Conservation (phyloP, 2,888 invertebrate genomes). For the Parnassius glacialis region DNA sequence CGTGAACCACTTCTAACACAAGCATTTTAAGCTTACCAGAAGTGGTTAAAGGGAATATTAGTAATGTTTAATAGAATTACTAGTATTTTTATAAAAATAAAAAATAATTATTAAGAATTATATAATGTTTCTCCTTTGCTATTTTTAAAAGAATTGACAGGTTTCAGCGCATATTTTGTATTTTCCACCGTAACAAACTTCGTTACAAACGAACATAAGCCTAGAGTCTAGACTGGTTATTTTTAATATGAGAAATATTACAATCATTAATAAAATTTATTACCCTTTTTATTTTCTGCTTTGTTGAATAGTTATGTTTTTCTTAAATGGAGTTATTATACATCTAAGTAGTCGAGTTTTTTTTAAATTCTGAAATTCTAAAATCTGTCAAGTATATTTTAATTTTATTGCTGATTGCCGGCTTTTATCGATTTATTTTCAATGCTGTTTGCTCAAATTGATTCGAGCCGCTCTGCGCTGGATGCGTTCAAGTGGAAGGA, state of each 20-base stretch:
- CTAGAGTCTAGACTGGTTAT: slow-evolving; percentile 20
- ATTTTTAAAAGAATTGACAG: slow-evolving; percentile 15
- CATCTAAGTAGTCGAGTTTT: neutral
- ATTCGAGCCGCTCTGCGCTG: too few species aligned
- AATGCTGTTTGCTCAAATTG: too few species aligned
- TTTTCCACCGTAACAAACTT: slow-evolving; percentile 24
- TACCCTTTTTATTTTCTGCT: slow-evolving; percentile 4
- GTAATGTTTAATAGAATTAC: too few species aligned
- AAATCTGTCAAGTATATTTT: slow-evolving; percentile 2
- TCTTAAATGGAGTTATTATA: neutral
- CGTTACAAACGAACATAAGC: slow-evolving; percentile 20
- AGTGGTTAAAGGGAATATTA: too few species aligned
- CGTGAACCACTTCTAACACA: too few species aligned
- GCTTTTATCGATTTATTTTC: slow-evolving; percentile 10
- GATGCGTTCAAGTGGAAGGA: too few species aligned
- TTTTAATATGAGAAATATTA: slow-evolving; percentile 20
- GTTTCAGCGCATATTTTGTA: slow-evolving; percentile 19
- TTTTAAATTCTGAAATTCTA: too few species aligned
- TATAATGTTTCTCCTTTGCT: neutral
- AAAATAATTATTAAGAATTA: too few species aligned
- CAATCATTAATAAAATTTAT: slow-evolving; percentile 9
- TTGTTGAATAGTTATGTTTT: slow-evolving; percentile 1
- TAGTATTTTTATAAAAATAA: too few species aligned
- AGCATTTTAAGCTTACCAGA: too few species aligned
- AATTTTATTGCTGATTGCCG: neutral